Base-by-base conservation (phyloP, 2,888 invertebrate species). In the Parascotia fuliginaria region DNA sequence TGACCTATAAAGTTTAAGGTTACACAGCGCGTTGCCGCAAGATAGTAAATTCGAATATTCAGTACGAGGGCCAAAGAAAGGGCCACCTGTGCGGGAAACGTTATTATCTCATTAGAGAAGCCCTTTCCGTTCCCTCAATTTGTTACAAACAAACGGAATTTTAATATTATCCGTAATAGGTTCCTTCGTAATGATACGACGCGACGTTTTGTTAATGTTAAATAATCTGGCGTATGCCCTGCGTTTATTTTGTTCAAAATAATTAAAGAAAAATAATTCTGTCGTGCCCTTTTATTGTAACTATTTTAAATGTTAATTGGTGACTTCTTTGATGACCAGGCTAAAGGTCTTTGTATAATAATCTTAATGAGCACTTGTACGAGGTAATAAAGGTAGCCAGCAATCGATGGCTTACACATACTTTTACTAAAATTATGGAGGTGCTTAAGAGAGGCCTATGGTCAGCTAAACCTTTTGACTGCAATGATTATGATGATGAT, bases 91-190 rank as follows among this genome's bases (percentile, higher is more conserved):
- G 78, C 73, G 73, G 72, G 67, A 77, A 83, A 81, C 78, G 82
- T 87, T 86, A 83, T 85, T 85, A 85, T 86, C 85, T 86, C 85
- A 85, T 87, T 87, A 87, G 78, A 72, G 49, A 60, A 73, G 78
- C 79, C 84, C 79, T 81, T 83, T 75, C 73, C 74, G 73, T 79
- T 80, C 70, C 79, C 81, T 77, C 82, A 82, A 80, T 82, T 81
- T 77, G 79, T 77, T 70, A 69, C 65, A 77, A 83, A 83, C 84
- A 85, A 83, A 84, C 80, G 77, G 77, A 84, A 83, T 84, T 83
- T 83, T 83, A 83, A 83, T 84, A 83, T 77, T 73, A 77, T 76
- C 60, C 63, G 65, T 50, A 70, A 73, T 75, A 63, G 72, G 70
- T 70, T 70, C 57, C 60, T 73, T 74, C 61, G 71, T 76, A 73